These are phyloP conservation scores for Caenorhabditis japonica DNA, from an alignment of 2,888 invertebrate species.

Conservation along the genomic window DNA sequence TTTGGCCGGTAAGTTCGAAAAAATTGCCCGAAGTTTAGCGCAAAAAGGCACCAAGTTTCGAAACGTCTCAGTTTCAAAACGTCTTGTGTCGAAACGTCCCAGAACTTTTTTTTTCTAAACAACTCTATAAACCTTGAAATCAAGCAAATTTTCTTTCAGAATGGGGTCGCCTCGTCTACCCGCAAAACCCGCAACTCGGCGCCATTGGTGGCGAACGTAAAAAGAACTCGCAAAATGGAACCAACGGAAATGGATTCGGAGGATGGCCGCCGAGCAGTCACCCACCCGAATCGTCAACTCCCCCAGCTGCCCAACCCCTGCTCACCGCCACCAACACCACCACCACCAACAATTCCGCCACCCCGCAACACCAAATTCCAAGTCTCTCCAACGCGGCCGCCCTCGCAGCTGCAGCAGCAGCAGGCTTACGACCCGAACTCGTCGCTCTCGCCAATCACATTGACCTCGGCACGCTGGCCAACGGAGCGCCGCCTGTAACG, in stretches of 20 bases:
- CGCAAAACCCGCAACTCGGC: conserved; percentile 41
- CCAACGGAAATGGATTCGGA: conserved; percentile 24
- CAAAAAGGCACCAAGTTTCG: too few relatives aligned
- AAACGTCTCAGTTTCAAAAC: too few relatives aligned
- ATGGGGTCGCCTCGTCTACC: conserved; percentile 27
- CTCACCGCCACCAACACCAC: conserved; percentile 21
- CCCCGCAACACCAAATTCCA: conserved; percentile 29
- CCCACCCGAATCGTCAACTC: conserved; percentile 62
- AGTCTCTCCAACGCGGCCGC: conserved; percentile 34
- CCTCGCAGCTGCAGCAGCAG: conserved; percentile 25
- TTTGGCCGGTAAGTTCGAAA: too few relatives aligned
- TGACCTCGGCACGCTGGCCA: conserved; percentile 25
- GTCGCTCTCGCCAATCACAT: conserved; percentile 33
- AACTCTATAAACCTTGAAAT: too few relatives aligned
- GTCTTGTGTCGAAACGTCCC: too few relatives aligned
- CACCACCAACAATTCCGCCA: conserved; percentile 17
- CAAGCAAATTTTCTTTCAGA: conserved; percentile 15
- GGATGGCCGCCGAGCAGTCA: conserved; percentile 67
- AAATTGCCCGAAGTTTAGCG: too few relatives aligned
- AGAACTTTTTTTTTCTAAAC: too few relatives aligned
- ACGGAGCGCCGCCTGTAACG: conserved; percentile 7
- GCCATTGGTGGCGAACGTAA: conserved; percentile 66
- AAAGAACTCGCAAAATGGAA: conserved; percentile 43
- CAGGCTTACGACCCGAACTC: conserved; percentile 37
- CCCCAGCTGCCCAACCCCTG: conserved; percentile 19